Evolutionary conservation across 2,113 vertebrate genomes (phyloP).

Genomic region (Motacilla alba): DNA sequence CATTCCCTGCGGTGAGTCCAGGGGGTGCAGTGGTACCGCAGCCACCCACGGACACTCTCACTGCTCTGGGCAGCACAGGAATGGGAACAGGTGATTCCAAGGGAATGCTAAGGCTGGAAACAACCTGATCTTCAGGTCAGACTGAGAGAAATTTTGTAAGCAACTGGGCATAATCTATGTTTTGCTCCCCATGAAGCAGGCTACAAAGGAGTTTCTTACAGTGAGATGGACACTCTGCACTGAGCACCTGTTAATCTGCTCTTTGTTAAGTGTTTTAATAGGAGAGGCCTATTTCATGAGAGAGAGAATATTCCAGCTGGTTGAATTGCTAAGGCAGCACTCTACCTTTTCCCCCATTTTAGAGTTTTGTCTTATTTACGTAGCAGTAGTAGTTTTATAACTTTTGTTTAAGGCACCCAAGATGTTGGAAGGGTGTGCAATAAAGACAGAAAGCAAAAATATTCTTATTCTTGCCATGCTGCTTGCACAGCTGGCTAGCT

Average conservation of each 20-base stretch:
- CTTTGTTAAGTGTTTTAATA: background rate
- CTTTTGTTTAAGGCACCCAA: background rate
- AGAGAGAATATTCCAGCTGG: background rate
- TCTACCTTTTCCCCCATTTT: background rate
- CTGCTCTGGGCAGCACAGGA: background rate
- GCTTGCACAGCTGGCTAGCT: background rate
- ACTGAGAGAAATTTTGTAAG: background rate
- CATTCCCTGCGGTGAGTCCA: accelerated
- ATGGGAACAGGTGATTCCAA: background rate
- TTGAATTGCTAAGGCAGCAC: background rate
- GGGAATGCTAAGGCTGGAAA: background rate
- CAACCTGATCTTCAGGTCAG: background rate
- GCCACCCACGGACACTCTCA: conserved; percentile 47
- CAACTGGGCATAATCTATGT: background rate
- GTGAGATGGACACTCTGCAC: background rate
- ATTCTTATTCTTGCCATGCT: background rate
- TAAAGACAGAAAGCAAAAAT: background rate
- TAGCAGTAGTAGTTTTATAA: background rate
- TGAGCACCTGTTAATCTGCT: background rate
- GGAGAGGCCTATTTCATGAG: background rate
- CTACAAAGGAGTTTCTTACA: background rate
- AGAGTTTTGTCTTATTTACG: background rate
- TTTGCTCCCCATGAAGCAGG: background rate
- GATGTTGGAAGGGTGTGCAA: background rate
- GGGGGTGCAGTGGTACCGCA: background rate